Base-by-base conservation (phyloP, 2,888 invertebrate species). In the Pantelozetes paolii region DNA sequence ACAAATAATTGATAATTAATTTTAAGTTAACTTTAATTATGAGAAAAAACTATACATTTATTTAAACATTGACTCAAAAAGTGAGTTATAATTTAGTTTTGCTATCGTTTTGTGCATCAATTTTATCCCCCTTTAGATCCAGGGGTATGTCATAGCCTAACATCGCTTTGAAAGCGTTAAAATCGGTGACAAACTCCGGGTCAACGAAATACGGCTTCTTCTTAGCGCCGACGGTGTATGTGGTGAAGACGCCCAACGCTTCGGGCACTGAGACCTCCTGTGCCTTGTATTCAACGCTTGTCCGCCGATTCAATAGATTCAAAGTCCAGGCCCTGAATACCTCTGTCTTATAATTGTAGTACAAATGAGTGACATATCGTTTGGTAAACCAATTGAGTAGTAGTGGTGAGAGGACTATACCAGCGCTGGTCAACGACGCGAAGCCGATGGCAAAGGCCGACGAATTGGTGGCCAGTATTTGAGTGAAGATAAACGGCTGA, bases 321-420 rank as follows among this genome's bases (percentile, higher is more conserved):
- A 75, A 42, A 20, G 20, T 30, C 30, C 74, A 54, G 5, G 75
- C 73, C 20, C 57, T 71, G 45, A 75, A 75, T n/a, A 32, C 32
- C 18, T 72, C 42, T 1, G 42, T 36, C n/a, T 71, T 13, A 13
- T 57, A 20, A 42, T 75, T 48, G 30, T 71, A 75, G 40, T 75
- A 67, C 40, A 75, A 62, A 36, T 74, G 71, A n/a, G 71, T 75
- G 42, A 75, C 74, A 71, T 75, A 75, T 59, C 75, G 23, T 50
- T 69, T 62, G 20, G 75, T 74, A n/a, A 75, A 67, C 50, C 70
- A 74, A 50, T 74, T 73, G 20, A 75, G 36, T 8, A 73, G 23
- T 15, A 75, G 45, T 20, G 75, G 75, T 5, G 75, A 73, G 15
- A 75, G 13, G 15, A 75, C 28, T 40, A 69, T 69, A 15, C 54